A percentile compares a stretch with the other conserved stretches of the same genome.
These are phyloP conservation scores for Limenitis camilla DNA, from an alignment of 2,888 invertebrate genomes.

Conservation along the genomic window DNA sequence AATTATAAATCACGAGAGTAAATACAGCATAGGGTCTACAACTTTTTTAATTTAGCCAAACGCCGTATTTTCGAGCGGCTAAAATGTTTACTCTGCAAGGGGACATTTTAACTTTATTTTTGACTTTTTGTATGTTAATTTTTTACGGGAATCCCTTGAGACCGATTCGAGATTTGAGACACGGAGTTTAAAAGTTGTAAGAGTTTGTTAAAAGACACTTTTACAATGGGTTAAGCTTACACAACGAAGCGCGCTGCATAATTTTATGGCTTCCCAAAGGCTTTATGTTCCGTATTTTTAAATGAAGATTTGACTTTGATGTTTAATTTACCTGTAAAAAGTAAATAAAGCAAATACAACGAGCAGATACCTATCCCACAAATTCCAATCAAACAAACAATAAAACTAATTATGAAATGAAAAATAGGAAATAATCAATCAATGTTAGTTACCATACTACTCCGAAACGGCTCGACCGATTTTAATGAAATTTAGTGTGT, in stretches of 20 bases:
- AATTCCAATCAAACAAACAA: too few species aligned
- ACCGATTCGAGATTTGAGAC: constrained; percentile 65
- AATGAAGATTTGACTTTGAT: constrained; percentile 1
- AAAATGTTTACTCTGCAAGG: constrained; percentile 66
- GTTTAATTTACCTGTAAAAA: constrained; percentile 1
- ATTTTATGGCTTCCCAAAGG: constrained; percentile 48
- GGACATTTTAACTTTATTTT: constrained; percentile 55
- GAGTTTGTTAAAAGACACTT: constrained; percentile 67
- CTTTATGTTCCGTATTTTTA: constrained; percentile 18
- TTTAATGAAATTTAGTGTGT: too few species aligned
- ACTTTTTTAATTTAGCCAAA: constrained; percentile 19
- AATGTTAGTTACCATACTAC: too few species aligned
- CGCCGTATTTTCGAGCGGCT: constrained; percentile 46
- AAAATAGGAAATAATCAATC: too few species aligned
- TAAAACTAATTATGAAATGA: too few species aligned
- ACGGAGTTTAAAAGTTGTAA: constrained; percentile 58
- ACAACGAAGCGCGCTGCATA: constrained; percentile 56
- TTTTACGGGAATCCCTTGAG: constrained; percentile 61
- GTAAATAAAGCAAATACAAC: too few species aligned
- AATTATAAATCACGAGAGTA: neutral
- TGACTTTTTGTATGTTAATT: constrained; percentile 62
- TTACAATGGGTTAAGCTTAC: constrained; percentile 70
- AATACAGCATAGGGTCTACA: neutral
- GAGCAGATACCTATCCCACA: too few species aligned
- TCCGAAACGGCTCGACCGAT: too few species aligned